phyloP scores from a whole-genome alignment of 2,113 vertebrate species.

The Labeo rohita region DNA sequence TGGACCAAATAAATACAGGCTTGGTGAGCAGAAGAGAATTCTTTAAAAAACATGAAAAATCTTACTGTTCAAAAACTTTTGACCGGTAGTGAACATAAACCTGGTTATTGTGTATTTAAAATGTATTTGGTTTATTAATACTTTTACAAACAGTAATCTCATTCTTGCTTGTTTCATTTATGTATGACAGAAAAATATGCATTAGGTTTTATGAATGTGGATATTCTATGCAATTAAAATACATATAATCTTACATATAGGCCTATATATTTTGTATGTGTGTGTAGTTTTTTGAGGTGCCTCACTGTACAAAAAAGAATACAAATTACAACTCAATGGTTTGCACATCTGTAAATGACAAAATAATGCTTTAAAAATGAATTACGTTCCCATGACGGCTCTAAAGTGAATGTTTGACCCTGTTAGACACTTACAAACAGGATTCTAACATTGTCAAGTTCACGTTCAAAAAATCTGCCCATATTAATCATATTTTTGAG shows the following conservation, averaged over 20 bases:
- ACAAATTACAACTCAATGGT: background rate
- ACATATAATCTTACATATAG: background rate
- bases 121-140: background rate
- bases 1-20: too few species aligned
- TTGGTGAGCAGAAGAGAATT: too few species aligned
- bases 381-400: background rate
- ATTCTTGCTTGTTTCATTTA: background rate
- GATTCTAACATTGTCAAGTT: background rate
- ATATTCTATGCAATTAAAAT: background rate
- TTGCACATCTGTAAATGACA: background rate
- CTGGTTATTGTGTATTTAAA: background rate
- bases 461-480: background rate
- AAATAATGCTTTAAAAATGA: background rate
- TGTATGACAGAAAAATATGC: background rate
- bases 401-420: background rate
- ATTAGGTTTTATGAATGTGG: background rate
- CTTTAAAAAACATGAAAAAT: too few species aligned
- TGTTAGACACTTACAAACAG: background rate
- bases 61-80: too few species aligned
- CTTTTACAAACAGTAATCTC: background rate
- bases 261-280: too few species aligned
- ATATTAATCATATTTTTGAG: slow-evolving; percentile 16
- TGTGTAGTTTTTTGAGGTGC: too few species aligned
- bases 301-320: background rate
- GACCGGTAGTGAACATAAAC: background rate